These are phyloP conservation scores for Phocoena sinus DNA, from an alignment of 2,113 vertebrate genomes.

Conservation along the genomic window DNA sequence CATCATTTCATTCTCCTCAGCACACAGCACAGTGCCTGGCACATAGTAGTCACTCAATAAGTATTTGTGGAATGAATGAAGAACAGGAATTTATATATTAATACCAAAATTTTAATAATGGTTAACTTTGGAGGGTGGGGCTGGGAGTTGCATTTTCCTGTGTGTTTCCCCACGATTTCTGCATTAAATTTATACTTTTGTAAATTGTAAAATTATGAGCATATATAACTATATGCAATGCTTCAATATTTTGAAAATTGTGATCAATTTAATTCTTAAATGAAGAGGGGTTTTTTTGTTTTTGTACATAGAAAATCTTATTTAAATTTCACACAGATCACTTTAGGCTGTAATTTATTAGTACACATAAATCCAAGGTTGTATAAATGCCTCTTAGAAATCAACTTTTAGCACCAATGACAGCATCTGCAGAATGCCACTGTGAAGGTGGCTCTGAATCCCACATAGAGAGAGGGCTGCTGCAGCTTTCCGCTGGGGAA, in stretches of 20 bases:
- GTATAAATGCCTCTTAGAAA: neutral
- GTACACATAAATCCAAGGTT: neutral
- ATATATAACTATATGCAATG: neutral
- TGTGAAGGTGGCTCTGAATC: neutral
- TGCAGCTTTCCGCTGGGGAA: neutral
- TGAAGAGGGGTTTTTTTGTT: neutral
- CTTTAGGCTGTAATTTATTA: neutral
- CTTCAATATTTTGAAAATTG: neutral
- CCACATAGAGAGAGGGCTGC: neutral
- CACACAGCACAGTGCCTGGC: neutral
- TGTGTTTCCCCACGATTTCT: neutral
- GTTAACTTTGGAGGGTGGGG: neutral
- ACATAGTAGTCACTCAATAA: neutral
- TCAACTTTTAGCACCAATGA: neutral
- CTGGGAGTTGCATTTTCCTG: neutral
- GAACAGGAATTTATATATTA: neutral
- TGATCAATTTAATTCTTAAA: neutral
- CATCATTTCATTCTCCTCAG: neutral
- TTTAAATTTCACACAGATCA: neutral
- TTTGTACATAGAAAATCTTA: neutral
- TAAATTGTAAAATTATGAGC: neutral
- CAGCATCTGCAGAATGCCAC: neutral
- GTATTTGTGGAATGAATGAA: neutral
- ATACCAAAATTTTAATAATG: neutral
- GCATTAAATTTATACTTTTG: neutral